Evolutionary conservation across 2,113 vertebrate genomes (phyloP).

Genomic region (Grallaria varia): DNA sequence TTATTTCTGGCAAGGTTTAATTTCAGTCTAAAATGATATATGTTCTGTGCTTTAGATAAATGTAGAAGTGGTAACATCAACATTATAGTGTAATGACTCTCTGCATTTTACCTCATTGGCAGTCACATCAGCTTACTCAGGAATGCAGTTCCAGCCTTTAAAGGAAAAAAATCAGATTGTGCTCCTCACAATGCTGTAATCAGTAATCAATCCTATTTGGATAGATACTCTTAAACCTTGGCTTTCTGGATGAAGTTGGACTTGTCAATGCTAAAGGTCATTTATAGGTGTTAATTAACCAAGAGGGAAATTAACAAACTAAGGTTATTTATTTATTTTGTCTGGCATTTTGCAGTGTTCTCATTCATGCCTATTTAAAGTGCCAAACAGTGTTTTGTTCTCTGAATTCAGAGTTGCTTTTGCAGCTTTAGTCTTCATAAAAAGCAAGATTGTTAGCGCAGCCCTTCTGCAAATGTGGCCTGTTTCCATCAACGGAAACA

Average conservation of each 20-base stretch:
- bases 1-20: constrained; percentile 50
- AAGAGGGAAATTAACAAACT: constrained; percentile 85
- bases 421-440: background rate
- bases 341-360: constrained; percentile 75
- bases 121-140: background rate
- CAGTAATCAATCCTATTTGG: constrained; percentile 77
- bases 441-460: background rate
- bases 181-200: constrained; percentile 49
- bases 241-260: constrained; percentile 83
- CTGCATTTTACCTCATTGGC: background rate
- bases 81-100: background rate
- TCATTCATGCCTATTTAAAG: background rate
- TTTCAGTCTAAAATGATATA: constrained; percentile 49
- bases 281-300: constrained; percentile 87
- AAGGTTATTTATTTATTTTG: constrained; percentile 66
- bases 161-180: background rate
- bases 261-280: constrained; percentile 82
- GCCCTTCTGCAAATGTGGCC: background rate
- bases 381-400: background rate
- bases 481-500: background rate
- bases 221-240: constrained; percentile 77
- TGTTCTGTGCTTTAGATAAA: background rate
- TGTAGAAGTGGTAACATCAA: background rate
- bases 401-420: background rate
- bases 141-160: background rate